These are phyloP conservation scores for Chloebia gouldiae DNA, from an alignment of 2,113 vertebrate species.

Conservation along the genomic window DNA sequence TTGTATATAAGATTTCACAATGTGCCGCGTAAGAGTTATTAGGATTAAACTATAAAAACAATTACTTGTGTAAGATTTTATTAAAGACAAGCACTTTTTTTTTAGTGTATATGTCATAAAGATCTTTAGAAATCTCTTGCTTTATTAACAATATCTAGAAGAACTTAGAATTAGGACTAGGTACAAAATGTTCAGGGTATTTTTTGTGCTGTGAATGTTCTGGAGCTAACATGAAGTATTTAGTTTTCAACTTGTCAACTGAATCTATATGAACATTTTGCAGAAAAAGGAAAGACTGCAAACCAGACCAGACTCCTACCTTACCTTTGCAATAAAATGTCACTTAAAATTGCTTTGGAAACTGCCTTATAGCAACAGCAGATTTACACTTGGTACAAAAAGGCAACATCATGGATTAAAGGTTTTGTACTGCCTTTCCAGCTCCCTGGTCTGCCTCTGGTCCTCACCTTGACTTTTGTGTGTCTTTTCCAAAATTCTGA, in stretches of 20 bases:
- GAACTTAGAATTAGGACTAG: not conserved
- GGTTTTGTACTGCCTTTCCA: not conserved
- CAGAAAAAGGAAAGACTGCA: not conserved
- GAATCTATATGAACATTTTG: not conserved
- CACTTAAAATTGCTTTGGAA: not conserved
- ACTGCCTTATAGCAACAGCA: not conserved
- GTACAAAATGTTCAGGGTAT: not conserved
- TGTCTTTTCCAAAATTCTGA: not conserved
- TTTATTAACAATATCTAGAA: not conserved
- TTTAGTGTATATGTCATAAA: not conserved
- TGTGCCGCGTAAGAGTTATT: not conserved
- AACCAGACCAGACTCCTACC: not conserved
- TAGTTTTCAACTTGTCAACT: not conserved
- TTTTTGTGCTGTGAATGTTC: not conserved
- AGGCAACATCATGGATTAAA: not conserved
- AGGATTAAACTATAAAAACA: not conserved
- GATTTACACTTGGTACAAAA: not conserved
- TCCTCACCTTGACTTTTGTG: not conserved
- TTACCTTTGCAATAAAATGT: not conserved
- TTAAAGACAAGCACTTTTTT: not conserved
- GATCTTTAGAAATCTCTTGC: not conserved
- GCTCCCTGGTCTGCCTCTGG: accelerated
- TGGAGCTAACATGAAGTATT: not conserved
- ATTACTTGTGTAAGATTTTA: not conserved
- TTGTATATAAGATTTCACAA: not conserved